Evolutionary conservation across 2,113 vertebrate species (phyloP).

Genomic region (Morone chrysops): DNA sequence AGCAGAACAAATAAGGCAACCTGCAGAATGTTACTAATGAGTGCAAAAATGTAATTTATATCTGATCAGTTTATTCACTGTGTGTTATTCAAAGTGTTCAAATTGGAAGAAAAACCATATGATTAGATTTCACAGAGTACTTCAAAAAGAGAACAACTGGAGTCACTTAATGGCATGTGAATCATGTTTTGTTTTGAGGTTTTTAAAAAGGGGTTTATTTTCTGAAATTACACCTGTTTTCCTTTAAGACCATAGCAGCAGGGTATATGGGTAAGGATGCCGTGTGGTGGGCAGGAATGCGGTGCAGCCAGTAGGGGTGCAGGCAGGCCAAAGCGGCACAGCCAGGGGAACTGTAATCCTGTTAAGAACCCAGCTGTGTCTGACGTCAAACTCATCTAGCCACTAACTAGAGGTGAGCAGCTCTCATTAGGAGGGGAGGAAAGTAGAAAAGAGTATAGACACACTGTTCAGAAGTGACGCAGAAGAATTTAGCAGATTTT

Average conservation of each 20-base stretch:
- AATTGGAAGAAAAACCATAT: no score
- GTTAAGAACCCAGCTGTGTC: constrained; percentile 81
- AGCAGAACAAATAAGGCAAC: constrained; percentile 8
- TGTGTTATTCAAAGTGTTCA: not conserved
- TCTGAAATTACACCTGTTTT: constrained; percentile 35
- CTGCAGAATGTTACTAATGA: not conserved
- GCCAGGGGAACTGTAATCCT: constrained; percentile 78
- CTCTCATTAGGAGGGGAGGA: constrained; percentile 68
- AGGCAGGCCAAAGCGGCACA: constrained; percentile 60
- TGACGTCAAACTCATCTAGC: constrained; percentile 82
- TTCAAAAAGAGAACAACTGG: not conserved
- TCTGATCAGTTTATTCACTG: not conserved
- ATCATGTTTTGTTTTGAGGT: not conserved
- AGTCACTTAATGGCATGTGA: not conserved
- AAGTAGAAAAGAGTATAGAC: constrained; percentile 36
- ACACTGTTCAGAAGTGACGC: constrained; percentile 26
- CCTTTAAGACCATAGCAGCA: constrained; percentile 31
- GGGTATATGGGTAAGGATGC: constrained; percentile 47
- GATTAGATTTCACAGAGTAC: not conserved
- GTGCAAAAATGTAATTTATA: not conserved
- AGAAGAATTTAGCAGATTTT: constrained; percentile 44
- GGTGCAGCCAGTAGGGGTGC: constrained; percentile 55
- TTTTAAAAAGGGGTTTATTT: not conserved
- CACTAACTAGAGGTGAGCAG: constrained; percentile 72
- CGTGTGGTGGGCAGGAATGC: constrained; percentile 67